Percentiles rank a stretch among this genome's conserved stretches.
Evolutionary conservation across 1,140 invertebrate species (phyloP).

Genomic region (Drosophila sechellia): DNA sequence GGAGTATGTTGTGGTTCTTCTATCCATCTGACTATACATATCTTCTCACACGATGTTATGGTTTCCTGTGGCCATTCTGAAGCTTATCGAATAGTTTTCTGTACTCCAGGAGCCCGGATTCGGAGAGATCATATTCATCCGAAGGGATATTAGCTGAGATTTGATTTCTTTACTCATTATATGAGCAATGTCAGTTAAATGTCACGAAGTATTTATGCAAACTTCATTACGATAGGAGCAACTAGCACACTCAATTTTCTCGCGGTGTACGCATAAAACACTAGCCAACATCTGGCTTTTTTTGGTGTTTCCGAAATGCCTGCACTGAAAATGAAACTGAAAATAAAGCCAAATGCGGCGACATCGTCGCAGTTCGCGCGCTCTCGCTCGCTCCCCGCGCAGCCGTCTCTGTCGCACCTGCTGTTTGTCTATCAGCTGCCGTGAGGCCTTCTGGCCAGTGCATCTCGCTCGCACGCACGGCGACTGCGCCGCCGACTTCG

Average conservation of each 20-base stretch:
- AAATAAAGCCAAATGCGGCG: conserved; percentile 66
- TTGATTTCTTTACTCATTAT: too few species aligned
- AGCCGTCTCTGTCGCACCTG: conserved; percentile 4
- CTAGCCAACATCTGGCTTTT: conserved; percentile 12
- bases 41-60: too few species aligned
- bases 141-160: too few species aligned
- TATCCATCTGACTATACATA: too few species aligned
- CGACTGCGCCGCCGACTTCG: conserved; percentile 52
- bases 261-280: background rate
- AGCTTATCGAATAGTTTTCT: too few species aligned
- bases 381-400: conserved; percentile 14
- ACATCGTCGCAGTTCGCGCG: conserved; percentile 18
- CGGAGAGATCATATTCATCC: too few species aligned
- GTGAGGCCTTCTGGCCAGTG: conserved; percentile 30
- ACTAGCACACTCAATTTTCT: background rate
- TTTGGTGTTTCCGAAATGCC: background rate
- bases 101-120: too few species aligned
- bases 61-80: too few species aligned
- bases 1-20: too few species aligned
- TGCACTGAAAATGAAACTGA: conserved; percentile 54
- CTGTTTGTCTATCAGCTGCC: conserved; percentile 15
- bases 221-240: too few species aligned
- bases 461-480: conserved; percentile 38
- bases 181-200: too few species aligned
- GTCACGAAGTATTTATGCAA: too few species aligned